These are phyloP conservation scores for Enteromius anoplus DNA, from an alignment of 2,797 vertebrate species.

Conservation along the genomic window DNA sequence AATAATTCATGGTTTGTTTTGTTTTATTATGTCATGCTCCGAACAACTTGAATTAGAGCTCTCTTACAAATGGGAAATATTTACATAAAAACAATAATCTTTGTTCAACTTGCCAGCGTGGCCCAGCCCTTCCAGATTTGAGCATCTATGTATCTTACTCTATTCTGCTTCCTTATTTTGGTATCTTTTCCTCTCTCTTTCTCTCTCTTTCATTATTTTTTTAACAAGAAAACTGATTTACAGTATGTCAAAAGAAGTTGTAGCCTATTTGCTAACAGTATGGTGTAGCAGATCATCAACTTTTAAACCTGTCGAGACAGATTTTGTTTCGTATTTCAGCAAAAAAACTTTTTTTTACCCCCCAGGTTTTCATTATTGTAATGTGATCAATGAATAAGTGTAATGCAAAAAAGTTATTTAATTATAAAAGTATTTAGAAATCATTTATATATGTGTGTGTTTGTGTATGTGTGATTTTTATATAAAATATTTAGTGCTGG, in stretches of 20 bases:
- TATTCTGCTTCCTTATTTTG: constrained; percentile 6
- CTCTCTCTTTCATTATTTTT: background rate
- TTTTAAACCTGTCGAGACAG: background rate
- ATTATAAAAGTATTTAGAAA: background rate
- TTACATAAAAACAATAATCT: constrained; percentile 50
- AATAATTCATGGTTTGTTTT: constrained; percentile 49
- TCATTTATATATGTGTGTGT: background rate
- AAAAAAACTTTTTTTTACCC: no score
- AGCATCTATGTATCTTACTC: background rate
- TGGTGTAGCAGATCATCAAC: background rate
- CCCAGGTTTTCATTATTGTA: background rate
- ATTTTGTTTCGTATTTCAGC: background rate
- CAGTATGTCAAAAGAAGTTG: background rate
- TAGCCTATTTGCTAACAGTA: background rate
- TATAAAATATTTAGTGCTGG: no score
- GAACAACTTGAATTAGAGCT: constrained; percentile 51
- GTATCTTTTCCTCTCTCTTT: background rate
- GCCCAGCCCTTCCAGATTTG: background rate
- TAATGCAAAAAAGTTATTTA: background rate
- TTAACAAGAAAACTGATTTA: background rate
- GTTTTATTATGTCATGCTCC: constrained; percentile 48
- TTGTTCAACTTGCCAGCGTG: constrained; percentile 29
- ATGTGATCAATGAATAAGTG: background rate
- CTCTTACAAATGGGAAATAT: constrained; percentile 50
- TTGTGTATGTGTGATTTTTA: no score